A percentile compares a stretch with the other conserved stretches of the same genome.
These are phyloP conservation scores for Osmoderma eremita DNA, from an alignment of 2,888 invertebrate genomes.

Conservation along the genomic window DNA sequence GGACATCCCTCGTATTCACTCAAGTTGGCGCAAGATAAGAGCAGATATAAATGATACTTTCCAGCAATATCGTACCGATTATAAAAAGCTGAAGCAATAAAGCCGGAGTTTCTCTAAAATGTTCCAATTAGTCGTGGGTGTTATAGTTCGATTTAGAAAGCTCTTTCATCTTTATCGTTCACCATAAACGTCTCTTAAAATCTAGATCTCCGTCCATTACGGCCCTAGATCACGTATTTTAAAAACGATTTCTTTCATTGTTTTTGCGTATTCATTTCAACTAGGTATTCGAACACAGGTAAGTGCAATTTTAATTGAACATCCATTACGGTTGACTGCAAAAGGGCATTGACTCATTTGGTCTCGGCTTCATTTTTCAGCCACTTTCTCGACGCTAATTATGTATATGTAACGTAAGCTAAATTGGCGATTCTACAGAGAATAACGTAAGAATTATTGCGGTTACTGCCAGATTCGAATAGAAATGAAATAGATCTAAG, in stretches of 20 bases:
- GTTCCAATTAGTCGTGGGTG: slow-evolving; percentile 58
- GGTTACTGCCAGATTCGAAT: too few relatives aligned
- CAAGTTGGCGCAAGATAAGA: slow-evolving; percentile 13
- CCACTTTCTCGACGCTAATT: slow-evolving; percentile 14
- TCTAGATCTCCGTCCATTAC: slow-evolving; percentile 29
- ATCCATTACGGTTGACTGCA: slow-evolving; percentile 16
- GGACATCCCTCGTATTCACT: slow-evolving; percentile 14
- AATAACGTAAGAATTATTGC: too few relatives aligned
- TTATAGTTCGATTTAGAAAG: slow-evolving; percentile 60
- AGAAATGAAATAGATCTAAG: too few relatives aligned
- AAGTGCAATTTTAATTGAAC: slow-evolving; percentile 28
- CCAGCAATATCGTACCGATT: slow-evolving; percentile 39
- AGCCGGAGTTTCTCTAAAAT: slow-evolving; percentile 51
- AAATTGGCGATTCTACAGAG: too few relatives aligned
- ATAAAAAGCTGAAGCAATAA: slow-evolving; percentile 38
- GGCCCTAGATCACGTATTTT: slow-evolving; percentile 31
- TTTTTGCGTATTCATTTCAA: slow-evolving; percentile 35
- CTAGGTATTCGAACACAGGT: slow-evolving; percentile 5
- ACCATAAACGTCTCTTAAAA: slow-evolving; percentile 51
- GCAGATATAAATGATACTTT: slow-evolving; percentile 24
- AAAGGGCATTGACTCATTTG: slow-evolving; percentile 21
- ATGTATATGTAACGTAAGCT: not conserved
- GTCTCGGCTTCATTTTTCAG: slow-evolving; percentile 1
- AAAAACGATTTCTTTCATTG: slow-evolving; percentile 30
- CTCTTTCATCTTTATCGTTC: slow-evolving; percentile 55